Percentiles rank a stretch among this genome's conserved stretches.
phyloP scores from a whole-genome alignment of 2,888 invertebrate species.

The Hypsopygia costalis region DNA sequence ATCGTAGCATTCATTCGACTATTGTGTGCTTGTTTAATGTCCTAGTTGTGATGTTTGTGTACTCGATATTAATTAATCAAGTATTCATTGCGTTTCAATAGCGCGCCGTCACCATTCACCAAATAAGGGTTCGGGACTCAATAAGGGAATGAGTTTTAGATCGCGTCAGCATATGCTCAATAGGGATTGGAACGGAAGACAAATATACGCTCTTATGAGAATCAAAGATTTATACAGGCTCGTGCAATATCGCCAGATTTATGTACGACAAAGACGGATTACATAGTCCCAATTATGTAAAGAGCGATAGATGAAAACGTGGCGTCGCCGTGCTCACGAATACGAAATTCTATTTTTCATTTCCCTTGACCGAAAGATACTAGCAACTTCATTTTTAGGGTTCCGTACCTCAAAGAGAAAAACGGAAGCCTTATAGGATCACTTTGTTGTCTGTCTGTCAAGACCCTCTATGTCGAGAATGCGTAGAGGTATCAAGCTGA shows the following conservation, averaged over 20 bases:
- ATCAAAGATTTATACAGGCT: conserved; percentile 27
- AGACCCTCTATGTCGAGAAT: too few species aligned
- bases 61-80: conserved; percentile 25
- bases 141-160: background rate
- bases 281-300: conserved; percentile 31
- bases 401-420: too few species aligned
- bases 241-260: conserved; percentile 24
- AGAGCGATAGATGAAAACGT: conserved; percentile 19
- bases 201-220: conserved; percentile 26
- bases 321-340: conserved; percentile 30
- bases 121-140: background rate
- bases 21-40: conserved; percentile 31
- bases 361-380: conserved; percentile 20
- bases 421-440: too few species aligned
- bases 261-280: conserved; percentile 28
- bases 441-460: too few species aligned
- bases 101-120: conserved; percentile 11
- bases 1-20: conserved; percentile 32
- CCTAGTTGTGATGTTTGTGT: conserved; percentile 16
- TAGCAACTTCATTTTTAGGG: conserved; percentile 18
- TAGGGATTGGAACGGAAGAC: conserved; percentile 11
- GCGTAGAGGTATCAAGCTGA: too few species aligned
- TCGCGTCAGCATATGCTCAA: conserved; percentile 3
- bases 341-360: conserved; percentile 24
- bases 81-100: conserved; percentile 17